Conservation (phyloP, 2,888 invertebrate genomes). For the Syrphus vitripennis region DNA sequence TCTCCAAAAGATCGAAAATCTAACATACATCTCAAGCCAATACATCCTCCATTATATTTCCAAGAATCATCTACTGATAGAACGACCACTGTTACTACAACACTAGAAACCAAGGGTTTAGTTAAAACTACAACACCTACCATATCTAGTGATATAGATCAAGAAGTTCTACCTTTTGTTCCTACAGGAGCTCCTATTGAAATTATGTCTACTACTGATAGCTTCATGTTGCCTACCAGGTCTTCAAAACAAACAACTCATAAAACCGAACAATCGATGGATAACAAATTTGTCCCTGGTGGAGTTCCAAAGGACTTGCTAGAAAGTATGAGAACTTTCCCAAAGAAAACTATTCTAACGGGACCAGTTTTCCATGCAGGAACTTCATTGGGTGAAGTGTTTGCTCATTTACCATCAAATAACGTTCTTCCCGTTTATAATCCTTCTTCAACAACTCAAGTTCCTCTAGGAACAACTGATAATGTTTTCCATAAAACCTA, state of each 20-base stretch:
- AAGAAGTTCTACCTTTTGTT: background rate
- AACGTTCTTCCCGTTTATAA: background rate
- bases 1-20: background rate
- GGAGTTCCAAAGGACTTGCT: conserved; percentile 27
- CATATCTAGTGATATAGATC: background rate
- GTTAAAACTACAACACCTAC: background rate
- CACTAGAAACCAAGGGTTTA: too few relatives aligned
- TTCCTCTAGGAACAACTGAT: background rate
- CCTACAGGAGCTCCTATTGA: conserved; percentile 1
- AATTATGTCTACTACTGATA: background rate
- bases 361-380: background rate
- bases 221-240: background rate
- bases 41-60: background rate
- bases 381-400: background rate
- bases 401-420: background rate
- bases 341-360: background rate
- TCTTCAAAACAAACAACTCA: background rate
- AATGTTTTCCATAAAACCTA: conserved; percentile 11
- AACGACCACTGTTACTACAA: background rate
- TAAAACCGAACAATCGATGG: background rate
- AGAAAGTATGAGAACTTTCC: background rate
- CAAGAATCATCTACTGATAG: background rate
- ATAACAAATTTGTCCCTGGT: conserved; percentile 33
- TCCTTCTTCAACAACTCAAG: background rate
- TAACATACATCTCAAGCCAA: background rate